A percentile compares a stretch with the other conserved stretches of the same genome.
Conservation (phyloP, 2,113 vertebrate genomes). For the Agelaius phoeniceus region DNA sequence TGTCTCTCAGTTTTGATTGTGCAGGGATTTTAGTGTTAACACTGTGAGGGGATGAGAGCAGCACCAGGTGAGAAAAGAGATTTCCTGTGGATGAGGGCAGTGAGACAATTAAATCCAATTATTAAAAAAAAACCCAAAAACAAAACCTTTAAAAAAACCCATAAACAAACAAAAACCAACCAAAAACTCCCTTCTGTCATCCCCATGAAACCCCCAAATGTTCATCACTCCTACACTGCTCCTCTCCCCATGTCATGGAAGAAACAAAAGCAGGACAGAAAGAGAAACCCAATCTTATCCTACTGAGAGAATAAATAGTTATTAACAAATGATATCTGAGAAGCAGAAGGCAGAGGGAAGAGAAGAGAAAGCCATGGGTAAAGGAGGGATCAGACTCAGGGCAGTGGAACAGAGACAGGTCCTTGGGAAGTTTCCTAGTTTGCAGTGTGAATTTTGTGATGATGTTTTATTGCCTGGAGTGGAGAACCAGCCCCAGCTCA, state of each 20-base stretch:
- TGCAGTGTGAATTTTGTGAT: not conserved
- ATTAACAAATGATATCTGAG: not conserved
- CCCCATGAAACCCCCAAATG: not conserved
- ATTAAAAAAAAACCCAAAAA: not conserved
- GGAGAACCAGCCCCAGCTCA: not conserved
- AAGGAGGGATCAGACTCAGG: not conserved
- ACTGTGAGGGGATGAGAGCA: not conserved
- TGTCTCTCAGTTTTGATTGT: not conserved
- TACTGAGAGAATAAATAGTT: not conserved
- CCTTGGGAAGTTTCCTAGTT: not conserved
- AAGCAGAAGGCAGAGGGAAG: not conserved
- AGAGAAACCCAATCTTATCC: not conserved
- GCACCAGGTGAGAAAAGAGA: not conserved
- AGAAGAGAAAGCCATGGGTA: not conserved
- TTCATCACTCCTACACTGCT: not conserved
- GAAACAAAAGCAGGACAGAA: not conserved
- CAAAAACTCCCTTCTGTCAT: accelerated
- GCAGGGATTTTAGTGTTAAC: not conserved
- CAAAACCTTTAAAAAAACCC: not conserved
- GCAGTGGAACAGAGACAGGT: not conserved
- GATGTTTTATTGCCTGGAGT: not conserved
- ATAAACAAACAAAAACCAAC: not conserved
- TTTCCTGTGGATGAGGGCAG: not conserved
- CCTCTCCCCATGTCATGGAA: not conserved
- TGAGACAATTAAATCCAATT: not conserved